These are phyloP conservation scores for Sweltsa coloradensis DNA, from an alignment of 1,140 invertebrate genomes.

Conservation along the genomic window DNA sequence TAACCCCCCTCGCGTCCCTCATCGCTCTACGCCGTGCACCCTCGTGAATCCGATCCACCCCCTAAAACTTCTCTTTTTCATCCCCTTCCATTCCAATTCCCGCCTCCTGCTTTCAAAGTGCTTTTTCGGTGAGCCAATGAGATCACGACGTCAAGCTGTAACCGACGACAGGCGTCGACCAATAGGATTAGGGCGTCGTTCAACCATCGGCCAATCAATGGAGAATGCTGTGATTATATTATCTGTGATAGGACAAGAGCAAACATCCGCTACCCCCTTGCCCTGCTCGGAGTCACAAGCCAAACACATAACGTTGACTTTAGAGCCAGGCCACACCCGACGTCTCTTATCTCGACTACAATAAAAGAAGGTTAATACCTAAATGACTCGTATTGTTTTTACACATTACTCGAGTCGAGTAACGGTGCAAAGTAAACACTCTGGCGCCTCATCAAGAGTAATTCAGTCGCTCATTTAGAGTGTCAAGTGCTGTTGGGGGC, in stretches of 20 bases:
- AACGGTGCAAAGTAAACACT: no score
- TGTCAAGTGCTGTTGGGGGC: no score
- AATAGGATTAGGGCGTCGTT: conserved; percentile 13
- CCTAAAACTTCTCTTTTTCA: neutral
- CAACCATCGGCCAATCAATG: conserved; percentile 13
- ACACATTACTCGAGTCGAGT: no score
- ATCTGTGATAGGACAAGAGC: conserved; percentile 9
- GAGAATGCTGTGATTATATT: conserved; percentile 6
- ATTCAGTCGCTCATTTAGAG: no score
- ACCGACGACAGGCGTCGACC: conserved; percentile 10
- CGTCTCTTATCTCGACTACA: no score
- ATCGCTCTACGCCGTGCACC: neutral
- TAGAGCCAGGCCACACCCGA: no score
- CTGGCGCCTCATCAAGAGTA: no score
- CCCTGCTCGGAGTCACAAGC: no score
- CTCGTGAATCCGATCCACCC: neutral
- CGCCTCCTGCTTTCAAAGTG: conserved; percentile 4
- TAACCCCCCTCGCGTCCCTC: conserved; percentile 2
- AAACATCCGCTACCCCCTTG: no score
- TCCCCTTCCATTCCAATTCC: conserved; percentile 3
- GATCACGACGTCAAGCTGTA: conserved; percentile 13
- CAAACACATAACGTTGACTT: no score
- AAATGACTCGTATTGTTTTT: no score
- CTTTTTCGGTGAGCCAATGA: conserved; percentile 15
- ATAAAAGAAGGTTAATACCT: no score